These are phyloP conservation scores for Helleia helle DNA, from an alignment of 2,888 invertebrate genomes.

Conservation along the genomic window DNA sequence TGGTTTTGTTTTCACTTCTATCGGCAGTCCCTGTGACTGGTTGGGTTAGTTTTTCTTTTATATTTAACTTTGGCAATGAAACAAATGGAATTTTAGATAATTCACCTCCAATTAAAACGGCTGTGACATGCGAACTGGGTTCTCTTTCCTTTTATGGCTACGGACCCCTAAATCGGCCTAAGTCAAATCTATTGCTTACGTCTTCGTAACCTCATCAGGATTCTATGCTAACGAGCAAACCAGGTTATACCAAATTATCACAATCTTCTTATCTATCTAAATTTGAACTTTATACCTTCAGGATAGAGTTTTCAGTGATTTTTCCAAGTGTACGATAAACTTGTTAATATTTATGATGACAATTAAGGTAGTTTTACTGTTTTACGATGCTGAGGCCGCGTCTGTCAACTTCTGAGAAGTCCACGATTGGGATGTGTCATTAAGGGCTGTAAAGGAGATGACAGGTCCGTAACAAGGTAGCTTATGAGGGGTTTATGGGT, in stretches of 20 bases:
- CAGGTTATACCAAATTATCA: neutral
- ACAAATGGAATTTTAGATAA: no score
- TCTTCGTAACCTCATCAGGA: constrained; percentile 30
- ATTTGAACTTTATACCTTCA: constrained; percentile 10
- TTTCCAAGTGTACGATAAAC: neutral
- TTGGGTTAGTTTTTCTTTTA: no score
- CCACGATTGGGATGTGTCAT: constrained; percentile 39
- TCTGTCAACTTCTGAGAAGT: constrained; percentile 66
- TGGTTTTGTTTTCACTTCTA: no score
- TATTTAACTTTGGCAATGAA: no score
- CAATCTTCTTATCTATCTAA: no score
- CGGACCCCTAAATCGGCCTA: no score
- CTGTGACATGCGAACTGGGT: no score
- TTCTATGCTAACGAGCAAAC: constrained; percentile 43
- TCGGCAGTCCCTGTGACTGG: no score
- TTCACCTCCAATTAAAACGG: no score
- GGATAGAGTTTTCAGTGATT: neutral
- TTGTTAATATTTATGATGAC: constrained; percentile 40
- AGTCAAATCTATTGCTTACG: no score
- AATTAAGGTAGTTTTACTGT: neutral
- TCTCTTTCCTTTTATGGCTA: no score
- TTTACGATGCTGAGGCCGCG: neutral
- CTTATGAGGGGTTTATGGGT: constrained; percentile 32
- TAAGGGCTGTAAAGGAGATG: constrained; percentile 65
- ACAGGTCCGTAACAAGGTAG: constrained; percentile 27